These are phyloP conservation scores for Dryomyza anilis DNA, from an alignment of 2,888 invertebrate species.

Conservation along the genomic window DNA sequence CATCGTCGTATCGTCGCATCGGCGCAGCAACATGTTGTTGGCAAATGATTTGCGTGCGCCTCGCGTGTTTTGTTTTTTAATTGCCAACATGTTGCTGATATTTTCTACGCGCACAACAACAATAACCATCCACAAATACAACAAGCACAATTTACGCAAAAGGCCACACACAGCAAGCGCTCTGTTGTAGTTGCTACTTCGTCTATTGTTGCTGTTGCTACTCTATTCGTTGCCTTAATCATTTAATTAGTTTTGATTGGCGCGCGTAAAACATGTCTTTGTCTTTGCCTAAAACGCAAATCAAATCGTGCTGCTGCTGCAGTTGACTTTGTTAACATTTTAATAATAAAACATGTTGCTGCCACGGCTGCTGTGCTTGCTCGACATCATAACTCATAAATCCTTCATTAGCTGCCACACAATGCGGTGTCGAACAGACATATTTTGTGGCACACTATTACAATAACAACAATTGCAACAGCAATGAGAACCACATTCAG, in stretches of 20 bases:
- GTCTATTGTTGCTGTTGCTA: neutral
- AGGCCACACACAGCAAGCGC: too few relatives aligned
- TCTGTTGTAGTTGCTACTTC: neutral
- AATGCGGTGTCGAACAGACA: constrained; percentile 39
- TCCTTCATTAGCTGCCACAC: constrained; percentile 47
- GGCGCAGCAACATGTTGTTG: constrained; percentile 19
- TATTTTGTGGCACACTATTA: constrained; percentile 9
- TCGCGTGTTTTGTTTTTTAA: constrained; percentile 34
- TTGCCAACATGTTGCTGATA: constrained; percentile 4
- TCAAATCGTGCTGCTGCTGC: neutral
- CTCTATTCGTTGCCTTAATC: constrained; percentile 3
- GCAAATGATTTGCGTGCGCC: constrained; percentile 33
- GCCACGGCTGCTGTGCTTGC: constrained; percentile 10
- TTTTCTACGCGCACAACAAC: neutral
- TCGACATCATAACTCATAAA: constrained; percentile 51
- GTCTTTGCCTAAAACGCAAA: neutral
- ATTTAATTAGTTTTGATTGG: constrained; percentile 33
- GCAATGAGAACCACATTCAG: neutral
- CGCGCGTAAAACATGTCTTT: constrained; percentile 26
- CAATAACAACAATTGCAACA: constrained; percentile 4
- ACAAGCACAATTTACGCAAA: neutral
- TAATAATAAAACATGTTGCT: too few relatives aligned
- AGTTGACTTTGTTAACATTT: neutral
- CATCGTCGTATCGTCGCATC: neutral
- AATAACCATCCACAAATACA: neutral